Base-by-base conservation (phyloP, 2,888 invertebrate species). In the Xestia xanthographa region DNA sequence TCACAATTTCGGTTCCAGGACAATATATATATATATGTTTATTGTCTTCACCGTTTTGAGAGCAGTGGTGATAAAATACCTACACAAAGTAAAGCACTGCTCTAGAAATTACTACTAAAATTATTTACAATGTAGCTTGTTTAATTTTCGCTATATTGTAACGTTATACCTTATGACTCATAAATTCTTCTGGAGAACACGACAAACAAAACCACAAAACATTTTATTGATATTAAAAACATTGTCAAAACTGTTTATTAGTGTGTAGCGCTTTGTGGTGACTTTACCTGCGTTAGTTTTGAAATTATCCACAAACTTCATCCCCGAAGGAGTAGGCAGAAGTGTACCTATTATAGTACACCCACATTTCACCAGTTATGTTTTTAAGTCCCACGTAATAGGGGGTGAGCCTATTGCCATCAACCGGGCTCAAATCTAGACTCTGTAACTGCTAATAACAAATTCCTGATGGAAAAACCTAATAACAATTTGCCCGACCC, bases 221-320 rank as follows among this genome's bases (percentile, higher is more conserved):
- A 78, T 82, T 79, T 79, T 79, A 79, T 60, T 60, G 69, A 58
- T 60, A 80, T 83, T 83, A 80, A 71, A 80, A 80, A n/a, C 66
- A 65, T 58, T 78, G 66, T 67, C 43, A n/a, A 70, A 71, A 71
- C 29, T 53, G 20, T 67, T 79, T 65, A 45, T 77, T 76, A 43
- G 22, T 17, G 50, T 20, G 38, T 12, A 22, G 20, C 26, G 38
- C 8, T 62, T 43, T 60, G 20, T 56, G 17, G 45, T 20, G 50
- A 41, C 8, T 62, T 29, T 5, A 17, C 1, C 22, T 41, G n/a
- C 11, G 29, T 14, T 41, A 11, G 41, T 76, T 29, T 41, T 56
- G 4, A 0, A 73, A 38, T 45, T 34, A 8, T 2, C n/a, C 1
- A 9, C 12, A 6, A 56, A 73, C 3, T 43, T n/a, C n/a, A n/a